phyloP scores from a whole-genome alignment of 2,888 invertebrate species.

The Hirtodrosophila confusa region DNA sequence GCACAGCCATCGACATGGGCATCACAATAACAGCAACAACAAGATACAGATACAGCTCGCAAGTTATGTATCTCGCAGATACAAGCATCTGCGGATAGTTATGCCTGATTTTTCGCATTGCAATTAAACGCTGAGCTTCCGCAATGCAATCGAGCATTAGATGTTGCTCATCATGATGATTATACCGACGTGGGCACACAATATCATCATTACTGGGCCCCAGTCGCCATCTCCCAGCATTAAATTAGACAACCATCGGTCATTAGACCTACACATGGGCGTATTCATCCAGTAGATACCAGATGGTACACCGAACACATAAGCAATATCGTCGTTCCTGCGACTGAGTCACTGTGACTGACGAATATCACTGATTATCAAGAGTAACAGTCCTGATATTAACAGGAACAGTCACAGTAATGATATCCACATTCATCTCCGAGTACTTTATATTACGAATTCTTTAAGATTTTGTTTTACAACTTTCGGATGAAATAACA shows the following conservation, averaged over 20 bases:
- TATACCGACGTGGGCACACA: constrained; percentile 3
- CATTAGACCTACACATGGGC: constrained; percentile 21
- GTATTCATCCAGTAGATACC: neutral
- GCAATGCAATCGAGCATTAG: constrained; percentile 52
- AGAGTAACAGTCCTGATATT: no score
- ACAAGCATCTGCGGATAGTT: constrained; percentile 40
- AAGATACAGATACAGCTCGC: constrained; percentile 23
- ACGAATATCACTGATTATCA: no score
- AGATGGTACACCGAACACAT: no score
- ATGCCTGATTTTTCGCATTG: constrained; percentile 59
- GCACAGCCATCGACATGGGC: constrained; percentile 41
- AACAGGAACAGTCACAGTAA: no score
- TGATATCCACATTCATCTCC: no score
- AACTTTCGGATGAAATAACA: no score
- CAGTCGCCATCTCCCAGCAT: no score
- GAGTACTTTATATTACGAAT: no score
- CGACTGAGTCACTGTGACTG: no score
- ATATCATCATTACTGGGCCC: constrained; percentile 16
- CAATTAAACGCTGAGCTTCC: constrained; percentile 68
- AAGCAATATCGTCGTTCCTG: no score
- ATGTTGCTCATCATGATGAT: constrained; percentile 24
- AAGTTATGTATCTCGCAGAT: constrained; percentile 55
- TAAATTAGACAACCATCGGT: constrained; percentile 5
- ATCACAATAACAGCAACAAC: constrained; percentile 28
- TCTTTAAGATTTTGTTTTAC: no score